Conservation (phyloP, 1,140 invertebrate genomes). For the silkworm (Bombyx mori) region DNA sequence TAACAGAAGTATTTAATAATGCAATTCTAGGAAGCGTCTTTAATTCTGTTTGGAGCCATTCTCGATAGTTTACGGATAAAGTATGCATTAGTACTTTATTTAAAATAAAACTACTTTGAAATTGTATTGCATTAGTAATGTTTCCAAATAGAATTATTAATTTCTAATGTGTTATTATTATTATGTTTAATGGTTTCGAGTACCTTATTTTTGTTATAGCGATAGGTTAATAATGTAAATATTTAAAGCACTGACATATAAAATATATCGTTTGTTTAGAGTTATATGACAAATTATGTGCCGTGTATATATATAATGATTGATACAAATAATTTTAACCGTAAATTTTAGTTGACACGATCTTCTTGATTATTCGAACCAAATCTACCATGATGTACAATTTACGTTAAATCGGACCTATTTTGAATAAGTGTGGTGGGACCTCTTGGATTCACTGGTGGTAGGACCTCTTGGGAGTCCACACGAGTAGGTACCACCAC, state of each 20-base stretch:
- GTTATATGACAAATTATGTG: slow-evolving; percentile 45
- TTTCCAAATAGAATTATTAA: too few relatives aligned
- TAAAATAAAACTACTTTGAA: too few relatives aligned
- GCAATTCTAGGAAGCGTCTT: too few relatives aligned
- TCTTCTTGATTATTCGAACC: slow-evolving; percentile 39
- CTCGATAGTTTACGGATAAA: too few relatives aligned
- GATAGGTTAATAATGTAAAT: slow-evolving; percentile 52
- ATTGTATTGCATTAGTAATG: too few relatives aligned
- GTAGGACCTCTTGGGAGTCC: too few relatives aligned
- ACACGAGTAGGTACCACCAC: too few relatives aligned
- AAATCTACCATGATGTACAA: slow-evolving; percentile 66
- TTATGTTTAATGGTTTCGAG: slow-evolving; percentile 24
- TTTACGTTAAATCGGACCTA: slow-evolving; percentile 9
- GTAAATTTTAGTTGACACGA: slow-evolving; percentile 15
- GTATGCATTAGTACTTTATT: too few relatives aligned
- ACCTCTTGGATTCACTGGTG: too few relatives aligned
- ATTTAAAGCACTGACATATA: slow-evolving; percentile 43
- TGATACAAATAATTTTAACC: slow-evolving; percentile 33
- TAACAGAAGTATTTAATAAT: neutral
- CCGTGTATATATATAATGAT: slow-evolving; percentile 49
- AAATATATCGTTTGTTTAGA: slow-evolving; percentile 30
- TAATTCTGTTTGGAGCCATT: too few relatives aligned
- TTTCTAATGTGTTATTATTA: neutral
- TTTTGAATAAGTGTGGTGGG: neutral
- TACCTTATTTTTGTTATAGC: slow-evolving; percentile 51